Evolutionary conservation across 2,113 vertebrate genomes (phyloP).

Genomic region (Eretmochelys imbricata): DNA sequence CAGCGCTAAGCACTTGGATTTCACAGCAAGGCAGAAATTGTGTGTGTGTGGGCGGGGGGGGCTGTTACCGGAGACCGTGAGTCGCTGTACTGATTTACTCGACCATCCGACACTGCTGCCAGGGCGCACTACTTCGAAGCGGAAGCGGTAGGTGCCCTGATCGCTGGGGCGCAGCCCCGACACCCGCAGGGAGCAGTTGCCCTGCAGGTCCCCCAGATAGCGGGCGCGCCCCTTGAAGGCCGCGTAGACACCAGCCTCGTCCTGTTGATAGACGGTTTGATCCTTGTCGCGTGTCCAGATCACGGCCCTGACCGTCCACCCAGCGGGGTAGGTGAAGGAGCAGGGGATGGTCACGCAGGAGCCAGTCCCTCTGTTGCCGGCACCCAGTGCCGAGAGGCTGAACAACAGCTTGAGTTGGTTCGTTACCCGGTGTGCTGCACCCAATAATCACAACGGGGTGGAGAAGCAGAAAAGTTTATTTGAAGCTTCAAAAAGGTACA

Average conservation of each 20-base stretch:
- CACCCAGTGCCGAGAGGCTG: too few relatives aligned
- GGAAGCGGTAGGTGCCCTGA: neutral
- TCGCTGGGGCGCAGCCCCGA: neutral
- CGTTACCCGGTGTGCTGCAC: too few relatives aligned
- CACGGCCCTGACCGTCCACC: neutral
- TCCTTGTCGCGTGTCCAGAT: accelerated
- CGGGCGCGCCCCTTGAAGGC: neutral
- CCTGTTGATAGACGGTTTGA: neutral
- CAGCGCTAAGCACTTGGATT: neutral
- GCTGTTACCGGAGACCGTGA: neutral
- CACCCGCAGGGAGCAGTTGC: neutral
- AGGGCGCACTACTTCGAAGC: accelerated
- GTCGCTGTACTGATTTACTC: accelerated
- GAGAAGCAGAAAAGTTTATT: too few relatives aligned
- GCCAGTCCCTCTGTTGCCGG: neutral
- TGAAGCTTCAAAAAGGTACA: too few relatives aligned
- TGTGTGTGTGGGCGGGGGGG: too few relatives aligned
- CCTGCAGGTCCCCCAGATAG: neutral
- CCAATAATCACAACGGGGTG: too few relatives aligned
- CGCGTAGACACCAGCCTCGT: neutral
- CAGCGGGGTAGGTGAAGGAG: constrained; percentile 63
- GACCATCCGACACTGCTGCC: accelerated
- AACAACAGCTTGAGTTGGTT: too few relatives aligned
- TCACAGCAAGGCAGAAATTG: neutral
- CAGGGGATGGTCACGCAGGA: neutral